Percentiles rank a stretch among this genome's conserved stretches.
Conservation (phyloP, 2,113 vertebrate species). For the Thinocorus orbignyianus region DNA sequence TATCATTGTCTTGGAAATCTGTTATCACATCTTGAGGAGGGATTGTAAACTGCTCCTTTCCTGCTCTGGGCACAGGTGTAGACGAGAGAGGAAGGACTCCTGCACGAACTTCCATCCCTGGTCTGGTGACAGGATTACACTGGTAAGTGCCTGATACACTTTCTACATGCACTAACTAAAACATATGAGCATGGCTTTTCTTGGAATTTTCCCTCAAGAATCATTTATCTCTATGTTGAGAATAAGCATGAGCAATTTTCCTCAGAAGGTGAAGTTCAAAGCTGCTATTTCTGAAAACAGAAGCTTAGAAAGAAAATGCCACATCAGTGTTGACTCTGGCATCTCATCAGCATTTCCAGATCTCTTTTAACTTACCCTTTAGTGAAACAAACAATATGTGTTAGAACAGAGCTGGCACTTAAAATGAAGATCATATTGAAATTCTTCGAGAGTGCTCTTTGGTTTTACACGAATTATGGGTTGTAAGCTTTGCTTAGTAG, state of each 20-base stretch:
- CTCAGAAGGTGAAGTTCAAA: slow-evolving; percentile 50
- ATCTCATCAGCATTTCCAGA: neutral
- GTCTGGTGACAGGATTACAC: neutral
- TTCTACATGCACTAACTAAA: neutral
- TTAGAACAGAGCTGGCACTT: neutral
- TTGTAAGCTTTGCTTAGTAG: neutral
- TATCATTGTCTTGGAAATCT: neutral
- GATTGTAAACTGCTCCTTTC: neutral
- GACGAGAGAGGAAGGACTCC: neutral
- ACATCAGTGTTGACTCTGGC: neutral
- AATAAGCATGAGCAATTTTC: slow-evolving; percentile 4
- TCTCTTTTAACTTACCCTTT: slow-evolving; percentile 44
- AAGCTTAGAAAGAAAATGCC: slow-evolving; percentile 20
- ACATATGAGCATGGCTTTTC: neutral
- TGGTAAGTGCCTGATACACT: neutral
- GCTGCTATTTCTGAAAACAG: slow-evolving; percentile 3
- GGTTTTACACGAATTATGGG: neutral
- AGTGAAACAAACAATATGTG: neutral
- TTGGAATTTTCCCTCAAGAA: neutral
- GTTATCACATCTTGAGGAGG: neutral
- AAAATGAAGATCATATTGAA: neutral
- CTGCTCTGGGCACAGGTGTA: neutral
- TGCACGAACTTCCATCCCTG: neutral
- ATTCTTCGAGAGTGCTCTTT: neutral
- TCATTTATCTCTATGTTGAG: neutral